phyloP scores from a whole-genome alignment of 2,888 invertebrate species.

The Ormyrus labotus region DNA sequence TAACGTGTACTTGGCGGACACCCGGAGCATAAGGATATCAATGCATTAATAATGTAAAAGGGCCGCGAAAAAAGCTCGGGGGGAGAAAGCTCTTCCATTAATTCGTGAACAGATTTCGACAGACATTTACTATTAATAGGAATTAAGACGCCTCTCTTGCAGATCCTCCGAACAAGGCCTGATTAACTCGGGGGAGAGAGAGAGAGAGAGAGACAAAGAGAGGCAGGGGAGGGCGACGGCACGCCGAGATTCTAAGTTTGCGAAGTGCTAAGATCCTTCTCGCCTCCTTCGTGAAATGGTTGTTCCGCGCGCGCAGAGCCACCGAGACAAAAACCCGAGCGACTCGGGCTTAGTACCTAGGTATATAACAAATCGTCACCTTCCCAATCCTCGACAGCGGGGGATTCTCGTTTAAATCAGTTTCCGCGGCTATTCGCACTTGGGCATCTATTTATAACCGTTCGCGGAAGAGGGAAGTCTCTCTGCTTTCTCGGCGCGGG shows the following conservation, averaged over 20 bases:
- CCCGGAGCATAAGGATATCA: background rate
- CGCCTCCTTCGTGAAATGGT: constrained; percentile 35
- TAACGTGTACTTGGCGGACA: too few species aligned
- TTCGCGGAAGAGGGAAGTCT: too few species aligned
- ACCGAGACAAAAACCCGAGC: constrained; percentile 44
- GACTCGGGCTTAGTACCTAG: constrained; percentile 13
- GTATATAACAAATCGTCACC: constrained; percentile 35
- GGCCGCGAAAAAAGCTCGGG: constrained; percentile 7
- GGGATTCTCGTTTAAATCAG: background rate
- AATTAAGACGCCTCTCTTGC: constrained; percentile 44
- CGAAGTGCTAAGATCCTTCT: constrained; percentile 52
- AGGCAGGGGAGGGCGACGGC: constrained; percentile 16
- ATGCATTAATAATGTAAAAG: constrained; percentile 9
- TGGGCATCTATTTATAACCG: too few species aligned
- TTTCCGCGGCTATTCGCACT: too few species aligned
- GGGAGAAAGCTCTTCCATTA: constrained; percentile 35
- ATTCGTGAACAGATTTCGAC: constrained; percentile 44
- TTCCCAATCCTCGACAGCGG: constrained; percentile 34
- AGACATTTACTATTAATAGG: constrained; percentile 53
- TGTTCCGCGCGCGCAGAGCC: constrained; percentile 8
- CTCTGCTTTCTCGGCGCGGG: too few species aligned
- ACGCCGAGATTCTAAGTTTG: constrained; percentile 52
- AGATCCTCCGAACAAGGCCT: constrained; percentile 51
- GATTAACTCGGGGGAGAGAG: constrained; percentile 49
- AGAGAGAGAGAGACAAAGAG: too few species aligned